phyloP scores from a whole-genome alignment of 2,797 vertebrate species.

The Gila robusta region DNA sequence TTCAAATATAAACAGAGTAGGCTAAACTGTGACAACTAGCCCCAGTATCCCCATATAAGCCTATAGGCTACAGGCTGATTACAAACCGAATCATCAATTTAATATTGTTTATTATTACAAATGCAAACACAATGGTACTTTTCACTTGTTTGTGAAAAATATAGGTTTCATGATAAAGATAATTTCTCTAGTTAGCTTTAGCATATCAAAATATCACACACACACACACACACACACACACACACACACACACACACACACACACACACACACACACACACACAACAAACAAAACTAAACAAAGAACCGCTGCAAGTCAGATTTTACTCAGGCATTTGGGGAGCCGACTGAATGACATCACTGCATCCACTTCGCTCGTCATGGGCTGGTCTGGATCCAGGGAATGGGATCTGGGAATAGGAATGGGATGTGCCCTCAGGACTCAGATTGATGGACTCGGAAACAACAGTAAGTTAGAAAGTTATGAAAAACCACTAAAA shows the following conservation, averaged over 20 bases:
- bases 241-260: no score
- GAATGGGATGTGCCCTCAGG: constrained; percentile 3
- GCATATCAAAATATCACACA: no score
- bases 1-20: not conserved
- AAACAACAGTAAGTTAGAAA: constrained; percentile 55
- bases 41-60: not conserved
- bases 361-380: not conserved
- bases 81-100: not conserved
- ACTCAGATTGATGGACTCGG: constrained; percentile 49
- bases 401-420: constrained; percentile 23
- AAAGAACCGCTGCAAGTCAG: not conserved
- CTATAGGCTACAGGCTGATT: not conserved
- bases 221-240: no score
- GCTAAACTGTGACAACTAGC: not conserved
- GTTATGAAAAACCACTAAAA: not conserved
- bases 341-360: constrained; percentile 59
- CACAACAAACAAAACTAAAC: not conserved
- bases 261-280: no score
- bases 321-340: constrained; percentile 50
- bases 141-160: not conserved
- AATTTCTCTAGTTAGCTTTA: not conserved
- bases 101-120: not conserved
- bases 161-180: not conserved
- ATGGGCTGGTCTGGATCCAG: not conserved
- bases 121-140: not conserved